A percentile compares a stretch with the other conserved stretches of the same genome.
These are phyloP conservation scores for Zaprionus ornatus DNA, from an alignment of 1,140 invertebrate genomes.

Conservation along the genomic window DNA sequence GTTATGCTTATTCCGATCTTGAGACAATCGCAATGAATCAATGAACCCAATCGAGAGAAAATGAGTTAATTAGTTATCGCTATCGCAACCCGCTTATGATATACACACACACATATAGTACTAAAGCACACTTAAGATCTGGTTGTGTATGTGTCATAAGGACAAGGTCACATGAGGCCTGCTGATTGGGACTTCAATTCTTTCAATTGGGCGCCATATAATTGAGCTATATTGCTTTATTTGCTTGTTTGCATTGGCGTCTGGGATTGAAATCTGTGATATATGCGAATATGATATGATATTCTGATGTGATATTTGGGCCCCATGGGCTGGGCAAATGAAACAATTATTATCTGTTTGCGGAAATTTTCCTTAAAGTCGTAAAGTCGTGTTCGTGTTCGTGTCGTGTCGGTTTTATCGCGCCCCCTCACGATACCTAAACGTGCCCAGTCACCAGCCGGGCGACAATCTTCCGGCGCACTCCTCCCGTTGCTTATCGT, in stretches of 20 bases:
- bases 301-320: conserved; percentile 29
- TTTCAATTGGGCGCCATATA: conserved; percentile 22
- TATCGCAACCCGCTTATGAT: neutral
- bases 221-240: conserved; percentile 52
- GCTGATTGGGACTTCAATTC: conserved; percentile 8
- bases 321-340: conserved; percentile 30
- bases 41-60: conserved; percentile 23
- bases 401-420: conserved; percentile 43
- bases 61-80: neutral
- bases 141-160: conserved; percentile 20
- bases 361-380: conserved; percentile 66
- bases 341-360: conserved; percentile 56
- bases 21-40: conserved; percentile 30
- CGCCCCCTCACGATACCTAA: conserved; percentile 14
- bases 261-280: conserved; percentile 49
- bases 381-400: conserved; percentile 34
- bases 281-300: neutral
- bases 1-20: conserved; percentile 15
- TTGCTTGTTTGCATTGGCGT: conserved; percentile 55
- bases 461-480: neutral
- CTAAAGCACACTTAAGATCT: neutral
- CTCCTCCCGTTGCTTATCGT: conserved; percentile 31
- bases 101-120: neutral
- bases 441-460: conserved; percentile 29
- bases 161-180: conserved; percentile 26